Evolutionary conservation across 2,888 invertebrate genomes (phyloP).

Genomic region (Pammene fasciana): DNA sequence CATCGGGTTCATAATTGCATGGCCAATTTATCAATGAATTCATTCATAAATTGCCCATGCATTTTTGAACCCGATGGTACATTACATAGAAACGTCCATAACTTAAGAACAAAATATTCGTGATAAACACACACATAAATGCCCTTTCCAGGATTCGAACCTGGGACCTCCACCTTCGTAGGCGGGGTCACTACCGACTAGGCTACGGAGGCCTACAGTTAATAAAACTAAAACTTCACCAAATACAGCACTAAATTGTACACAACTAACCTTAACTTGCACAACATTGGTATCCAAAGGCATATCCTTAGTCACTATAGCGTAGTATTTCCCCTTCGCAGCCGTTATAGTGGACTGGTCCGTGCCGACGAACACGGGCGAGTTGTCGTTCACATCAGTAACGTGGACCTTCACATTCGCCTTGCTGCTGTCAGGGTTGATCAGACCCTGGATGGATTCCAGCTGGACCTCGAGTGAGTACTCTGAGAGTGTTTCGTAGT

Average conservation of each 20-base stretch:
- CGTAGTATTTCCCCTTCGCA: constrained; percentile 89
- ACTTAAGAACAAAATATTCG: no score
- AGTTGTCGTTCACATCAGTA: constrained; percentile 94
- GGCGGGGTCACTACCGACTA: no score
- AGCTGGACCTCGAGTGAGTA: constrained; percentile 90
- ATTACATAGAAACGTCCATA: no score
- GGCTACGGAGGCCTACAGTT: no score
- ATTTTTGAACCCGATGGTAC: no score
- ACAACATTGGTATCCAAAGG: constrained; percentile 89
- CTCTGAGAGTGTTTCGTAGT: constrained; percentile 89
- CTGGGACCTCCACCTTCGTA: no score
- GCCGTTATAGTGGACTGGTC: constrained; percentile 79
- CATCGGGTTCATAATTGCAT: no score
- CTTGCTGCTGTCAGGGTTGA: constrained; percentile 89
- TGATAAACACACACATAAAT: no score
- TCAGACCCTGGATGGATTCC: constrained; percentile 90
- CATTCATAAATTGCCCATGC: no score
- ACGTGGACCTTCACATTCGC: constrained; percentile 92
- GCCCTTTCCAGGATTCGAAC: no score
- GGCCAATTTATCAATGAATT: no score
- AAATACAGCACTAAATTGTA: background rate
- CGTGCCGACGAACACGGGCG: constrained; percentile 91
- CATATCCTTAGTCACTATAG: constrained; percentile 89
- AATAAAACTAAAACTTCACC: no score
- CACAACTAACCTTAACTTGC: constrained; percentile 86